phyloP scores from a whole-genome alignment of 2,113 vertebrate genomes.

The Nothobranchius furzeri region DNA sequence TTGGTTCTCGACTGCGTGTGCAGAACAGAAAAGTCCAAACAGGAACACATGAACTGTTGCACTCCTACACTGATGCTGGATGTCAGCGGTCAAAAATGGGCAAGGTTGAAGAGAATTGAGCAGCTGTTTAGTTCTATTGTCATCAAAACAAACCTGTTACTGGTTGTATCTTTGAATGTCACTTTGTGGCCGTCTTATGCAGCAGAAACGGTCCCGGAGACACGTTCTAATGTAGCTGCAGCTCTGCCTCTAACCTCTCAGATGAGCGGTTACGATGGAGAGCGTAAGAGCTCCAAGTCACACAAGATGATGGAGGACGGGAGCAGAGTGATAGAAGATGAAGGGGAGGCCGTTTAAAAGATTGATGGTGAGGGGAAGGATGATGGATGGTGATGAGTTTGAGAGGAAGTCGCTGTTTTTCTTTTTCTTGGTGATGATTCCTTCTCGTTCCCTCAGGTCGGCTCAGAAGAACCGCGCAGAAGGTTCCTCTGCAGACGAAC shows the following conservation, averaged over 20 bases:
- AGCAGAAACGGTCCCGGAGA: slow-evolving; percentile 15
- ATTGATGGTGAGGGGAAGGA: slow-evolving; percentile 50
- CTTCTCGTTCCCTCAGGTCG: slow-evolving; percentile 9
- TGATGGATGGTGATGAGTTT: slow-evolving; percentile 60
- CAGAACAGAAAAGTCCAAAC: too few relatives aligned
- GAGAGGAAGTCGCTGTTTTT: slow-evolving; percentile 32
- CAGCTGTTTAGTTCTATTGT: neutral
- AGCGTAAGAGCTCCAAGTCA: slow-evolving; percentile 43
- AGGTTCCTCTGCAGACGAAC: slow-evolving; percentile 32
- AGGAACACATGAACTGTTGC: too few relatives aligned
- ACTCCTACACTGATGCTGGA: too few relatives aligned
- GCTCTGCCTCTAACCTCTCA: slow-evolving; percentile 44
- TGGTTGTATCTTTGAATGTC: slow-evolving; percentile 11
- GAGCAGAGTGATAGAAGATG: slow-evolving; percentile 51
- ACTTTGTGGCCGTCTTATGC: slow-evolving; percentile 11
- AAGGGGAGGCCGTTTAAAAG: slow-evolving; percentile 60
- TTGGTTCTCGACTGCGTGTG: too few relatives aligned
- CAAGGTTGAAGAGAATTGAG: neutral
- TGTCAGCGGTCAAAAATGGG: neutral
- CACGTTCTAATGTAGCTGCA: slow-evolving; percentile 36
- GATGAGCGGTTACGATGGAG: slow-evolving; percentile 43
- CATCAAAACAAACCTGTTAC: slow-evolving; percentile 7
- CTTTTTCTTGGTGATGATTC: neutral
- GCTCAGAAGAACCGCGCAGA: slow-evolving; percentile 5
- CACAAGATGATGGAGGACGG: slow-evolving; percentile 55